Evolutionary conservation across 2,888 invertebrate species (phyloP), one percentile per base, ranked within the genome.

Genomic region (Eristalis pertinax): DNA sequence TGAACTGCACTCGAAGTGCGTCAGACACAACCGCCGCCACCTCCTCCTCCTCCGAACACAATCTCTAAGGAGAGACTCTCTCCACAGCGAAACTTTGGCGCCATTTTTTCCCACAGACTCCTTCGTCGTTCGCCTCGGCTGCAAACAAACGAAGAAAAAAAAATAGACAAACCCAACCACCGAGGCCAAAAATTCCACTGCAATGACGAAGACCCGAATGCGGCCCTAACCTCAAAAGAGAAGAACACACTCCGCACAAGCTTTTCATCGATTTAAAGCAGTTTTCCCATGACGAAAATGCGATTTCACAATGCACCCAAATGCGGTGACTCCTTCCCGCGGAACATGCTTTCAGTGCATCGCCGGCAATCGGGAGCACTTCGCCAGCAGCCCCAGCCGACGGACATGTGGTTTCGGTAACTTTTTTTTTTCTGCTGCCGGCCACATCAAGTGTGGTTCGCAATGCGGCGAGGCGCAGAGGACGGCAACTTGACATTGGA

Each of bases 401-500:
- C 32, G 19, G 82, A 86, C 85, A 86, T 86, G 85, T 82, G 85
- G 69, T 85, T 76, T 63, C 19, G n/a, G 38, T 15, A n/a, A n/a
- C n/a, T n/a, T n/a, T 26, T 41, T 24, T 75, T 75, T 75, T n/a
- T 60, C 43, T 22, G 43, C 38, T 75, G 60, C 26, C 38, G 69
- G 62, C 43, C 15, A 22, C 15, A 26, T 62, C 35, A 26, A 26
- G 10, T 8, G 63, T 24, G 29, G 4, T 29, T 74, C 68, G 70
- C 75, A 80, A 80, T 76, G 79, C 70, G 78, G 85, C 72, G 79
- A 69, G 75, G 35, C 50, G n/a, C 50, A 50, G 69, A 81, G 60
- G 69, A 64, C 72, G 78, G 83, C 60, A 24, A 80, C 62, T 82
- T 86, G 85, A 82, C 85, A 86, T 86, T 86, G 82, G 73, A 80